These are phyloP conservation scores for Cynaeus angustus DNA, from an alignment of 2,888 invertebrate genomes.

Conservation along the genomic window DNA sequence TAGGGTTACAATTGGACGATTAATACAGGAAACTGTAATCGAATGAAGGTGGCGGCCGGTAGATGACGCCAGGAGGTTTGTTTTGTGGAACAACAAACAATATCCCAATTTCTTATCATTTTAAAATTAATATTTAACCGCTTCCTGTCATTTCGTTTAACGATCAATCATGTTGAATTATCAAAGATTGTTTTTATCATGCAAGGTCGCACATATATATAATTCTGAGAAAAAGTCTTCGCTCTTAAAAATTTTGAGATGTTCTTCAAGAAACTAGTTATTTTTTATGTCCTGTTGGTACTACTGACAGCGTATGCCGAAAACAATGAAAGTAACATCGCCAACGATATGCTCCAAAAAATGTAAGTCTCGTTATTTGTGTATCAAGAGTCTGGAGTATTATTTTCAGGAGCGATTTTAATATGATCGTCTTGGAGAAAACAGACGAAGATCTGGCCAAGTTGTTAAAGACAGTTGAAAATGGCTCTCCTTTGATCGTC, in stretches of 20 bases:
- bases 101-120: too few relatives aligned
- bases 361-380: constrained; percentile 4
- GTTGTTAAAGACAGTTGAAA: background rate
- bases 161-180: too few relatives aligned
- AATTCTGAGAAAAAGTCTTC: too few relatives aligned
- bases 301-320: background rate
- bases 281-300: constrained; percentile 4
- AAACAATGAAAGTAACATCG: background rate
- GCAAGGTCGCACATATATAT: too few relatives aligned
- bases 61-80: too few relatives aligned
- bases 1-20: constrained; percentile 17
- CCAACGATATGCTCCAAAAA: background rate
- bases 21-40: background rate
- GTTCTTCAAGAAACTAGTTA: background rate
- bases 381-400: background rate
- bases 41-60: too few relatives aligned
- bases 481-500: constrained; percentile 1
- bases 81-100: too few relatives aligned
- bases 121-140: too few relatives aligned
- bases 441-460: constrained; percentile 10
- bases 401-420: constrained; percentile 12
- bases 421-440: constrained; percentile 5
- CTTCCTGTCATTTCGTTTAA: too few relatives aligned
- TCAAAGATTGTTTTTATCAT: too few relatives aligned
- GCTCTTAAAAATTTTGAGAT: too few relatives aligned